Evolutionary conservation across 2,797 vertebrate species (phyloP).

Genomic region (Danio albolineatus): DNA sequence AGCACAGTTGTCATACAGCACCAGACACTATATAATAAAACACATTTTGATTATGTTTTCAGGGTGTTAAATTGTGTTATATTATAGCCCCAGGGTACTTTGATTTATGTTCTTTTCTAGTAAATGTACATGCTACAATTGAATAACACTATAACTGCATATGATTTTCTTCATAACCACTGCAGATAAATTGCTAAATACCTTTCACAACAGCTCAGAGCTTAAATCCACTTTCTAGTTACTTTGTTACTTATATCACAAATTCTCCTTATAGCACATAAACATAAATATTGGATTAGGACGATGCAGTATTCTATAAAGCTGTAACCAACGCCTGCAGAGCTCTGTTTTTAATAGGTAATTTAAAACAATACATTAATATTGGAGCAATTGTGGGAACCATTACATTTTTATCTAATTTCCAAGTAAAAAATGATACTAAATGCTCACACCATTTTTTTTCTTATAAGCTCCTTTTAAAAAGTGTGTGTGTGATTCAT

Average conservation of each 20-base stretch:
- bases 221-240: not conserved
- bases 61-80: slow-evolving; percentile 7
- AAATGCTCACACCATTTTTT: slow-evolving; percentile 5
- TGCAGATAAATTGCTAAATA: not conserved
- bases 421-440: slow-evolving; percentile 2
- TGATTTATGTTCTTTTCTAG: not conserved
- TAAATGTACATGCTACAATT: not conserved
- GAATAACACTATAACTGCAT: not conserved
- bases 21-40: not conserved
- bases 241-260: not conserved
- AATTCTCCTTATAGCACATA: not conserved
- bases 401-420: not conserved
- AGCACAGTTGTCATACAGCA: not conserved
- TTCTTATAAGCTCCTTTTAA: slow-evolving; percentile 33
- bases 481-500: slow-evolving; percentile 45
- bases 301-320: not conserved
- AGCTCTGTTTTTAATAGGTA: not conserved
- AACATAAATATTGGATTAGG: not conserved
- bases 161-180: slow-evolving; percentile 12
- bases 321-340: not conserved
- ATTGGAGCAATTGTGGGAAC: not conserved
- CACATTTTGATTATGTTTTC: slow-evolving; percentile 27
- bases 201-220: not conserved
- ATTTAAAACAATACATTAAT: not conserved
- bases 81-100: not conserved